Evolutionary conservation across 2,797 vertebrate species (phyloP), one percentile per base, ranked within the genome.

Genomic region (Cirrhinus mrigala): DNA sequence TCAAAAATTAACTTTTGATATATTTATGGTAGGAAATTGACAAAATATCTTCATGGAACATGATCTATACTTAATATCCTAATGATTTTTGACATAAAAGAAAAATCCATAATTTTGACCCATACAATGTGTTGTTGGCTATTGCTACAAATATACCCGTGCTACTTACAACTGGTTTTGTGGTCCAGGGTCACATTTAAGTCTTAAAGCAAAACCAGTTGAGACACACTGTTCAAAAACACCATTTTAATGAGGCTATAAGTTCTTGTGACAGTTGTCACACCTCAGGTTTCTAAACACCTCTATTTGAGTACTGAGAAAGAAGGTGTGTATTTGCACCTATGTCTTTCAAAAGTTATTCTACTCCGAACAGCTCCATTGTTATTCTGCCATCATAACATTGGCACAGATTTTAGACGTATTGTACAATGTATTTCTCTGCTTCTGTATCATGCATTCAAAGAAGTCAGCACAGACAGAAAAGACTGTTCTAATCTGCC

Each of bases 291-390:
- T 78, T 70, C 50, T 40, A 15, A 77, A 75, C 33, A 14, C 37
- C 40, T 82, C 40, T 86, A 56, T 73, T 71, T 60, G 71, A 50
- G n/a, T 71, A 6, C 7, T 37, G 79, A 20, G 50, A 77, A 58
- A 52, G 27, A 12, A 6, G 74, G 11, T 22, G 71, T 77, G 37
- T n/a, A 48, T 62, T 74, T 27, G n/a, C 54, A 60, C 14, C 8
- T 5, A 33, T 60, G 75, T 71, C 10, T 46, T 27, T 20, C 2
- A 44, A 27, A 44, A 44, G 50, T 46, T 73, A 6, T 70, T 48
- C 24, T 22, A 5, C 56, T 82, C 46, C 1, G 54, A 82, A 48
- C 40, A 33, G 46, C 37, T 60, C n/a, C 29, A 66, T 37, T 83
- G 15, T 24, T 76, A 12, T 76, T 83, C 58, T 73, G 69, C 24